Evolutionary conservation across 2,797 vertebrate species (phyloP).

Genomic region (Coregonus sp.): DNA sequence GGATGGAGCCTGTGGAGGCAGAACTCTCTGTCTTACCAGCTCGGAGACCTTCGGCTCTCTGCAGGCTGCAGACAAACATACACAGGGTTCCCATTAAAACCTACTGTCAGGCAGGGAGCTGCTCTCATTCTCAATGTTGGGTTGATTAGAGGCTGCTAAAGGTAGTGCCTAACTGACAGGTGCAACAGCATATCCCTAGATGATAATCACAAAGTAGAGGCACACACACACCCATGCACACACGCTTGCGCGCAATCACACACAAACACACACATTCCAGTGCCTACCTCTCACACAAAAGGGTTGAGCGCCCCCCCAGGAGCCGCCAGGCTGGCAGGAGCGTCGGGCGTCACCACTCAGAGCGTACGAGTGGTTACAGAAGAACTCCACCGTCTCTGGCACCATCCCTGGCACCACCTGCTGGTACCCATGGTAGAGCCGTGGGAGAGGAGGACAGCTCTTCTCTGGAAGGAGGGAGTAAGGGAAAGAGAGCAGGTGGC

Average conservation of each 20-base stretch:
- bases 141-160: not conserved
- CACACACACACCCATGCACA: conserved; percentile 5
- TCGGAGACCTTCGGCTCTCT: conserved; percentile 95
- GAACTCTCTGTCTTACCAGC: conserved; percentile 88
- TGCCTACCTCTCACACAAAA: conserved; percentile 90
- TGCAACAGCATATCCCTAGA: not conserved
- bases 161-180: not conserved
- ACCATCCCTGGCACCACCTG: conserved; percentile 74
- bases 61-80: conserved; percentile 80
- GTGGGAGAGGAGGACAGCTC: conserved; percentile 82
- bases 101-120: conserved; percentile 1
- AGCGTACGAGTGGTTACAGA: conserved; percentile 91
- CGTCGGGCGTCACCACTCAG: conserved; percentile 84
- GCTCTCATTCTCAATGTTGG: conserved; percentile 8
- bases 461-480: conserved; percentile 53
- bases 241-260: conserved; percentile 16
- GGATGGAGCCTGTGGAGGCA: conserved; percentile 84
- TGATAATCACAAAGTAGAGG: not conserved
- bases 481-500: conserved; percentile 15
- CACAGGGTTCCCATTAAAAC: conserved; percentile 3
- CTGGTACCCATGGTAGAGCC: conserved; percentile 86
- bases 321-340: conserved; percentile 84
- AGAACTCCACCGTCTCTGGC: conserved; percentile 79
- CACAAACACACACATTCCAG: not conserved
- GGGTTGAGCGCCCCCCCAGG: conserved; percentile 91